Base-by-base conservation (phyloP, 2,888 invertebrate genomes). In the Parasteatoda lunata region DNA sequence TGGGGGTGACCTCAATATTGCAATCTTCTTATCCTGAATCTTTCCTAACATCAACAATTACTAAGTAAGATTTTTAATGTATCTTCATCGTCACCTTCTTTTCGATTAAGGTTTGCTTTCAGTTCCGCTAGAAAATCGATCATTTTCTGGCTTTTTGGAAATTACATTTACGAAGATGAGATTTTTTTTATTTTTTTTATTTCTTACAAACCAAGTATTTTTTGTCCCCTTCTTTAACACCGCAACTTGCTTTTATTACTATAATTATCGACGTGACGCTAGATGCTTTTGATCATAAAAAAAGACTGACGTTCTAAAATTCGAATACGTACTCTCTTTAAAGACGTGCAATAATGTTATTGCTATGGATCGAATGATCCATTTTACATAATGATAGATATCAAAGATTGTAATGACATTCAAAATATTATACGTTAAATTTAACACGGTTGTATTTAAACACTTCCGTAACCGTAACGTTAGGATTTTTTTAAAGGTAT, bases 1-100 rank as follows among this genome's bases (percentile, higher is more conserved):
- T 59, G 71, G 82, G 84, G 75, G 54, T 48, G 65, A 65, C 49
- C 66, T 69, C 66, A 75, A 70, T 59, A 79, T 85, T 85, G 70
- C 76, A 45, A 15, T 68, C 15, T 30, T 5, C 70, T 48, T 48
- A 11, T 70, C 45, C 11, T 45, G 68, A 30, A 15, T 15, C 4
- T 9, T 48, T 70, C 49, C 15, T 68, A 4, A 30, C 68, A 68
- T 9, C 9, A n/a, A 68, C 15, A 7, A 68, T 68, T 4, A 45
- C 45, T 15, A 30, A 15, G 68, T 15, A 45, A 70, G 13, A 30
- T 68, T 45, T 30, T 54, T 6, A 52, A 30, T 48, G 15, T 13
- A 64, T 75, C 59, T 75, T 30, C n/a, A 59, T 30, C 13, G 11
- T 45, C 59, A 59, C 54, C 59, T 59, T 59, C 51, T 6, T 76